phyloP scores from a whole-genome alignment of 2,888 invertebrate genomes.

The Eristalis arbustorum region DNA sequence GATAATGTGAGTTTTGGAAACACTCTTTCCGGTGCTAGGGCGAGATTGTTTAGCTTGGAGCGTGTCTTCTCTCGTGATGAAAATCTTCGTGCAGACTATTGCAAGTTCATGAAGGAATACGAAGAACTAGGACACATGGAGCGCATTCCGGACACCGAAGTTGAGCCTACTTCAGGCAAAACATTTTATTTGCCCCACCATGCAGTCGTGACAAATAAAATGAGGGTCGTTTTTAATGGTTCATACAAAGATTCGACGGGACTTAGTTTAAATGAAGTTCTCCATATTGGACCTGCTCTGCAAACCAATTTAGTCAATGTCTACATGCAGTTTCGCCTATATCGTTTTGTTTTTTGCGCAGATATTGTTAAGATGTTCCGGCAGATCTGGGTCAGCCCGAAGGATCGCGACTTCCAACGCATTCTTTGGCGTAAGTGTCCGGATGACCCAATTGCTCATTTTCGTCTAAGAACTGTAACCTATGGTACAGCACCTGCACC shows the following conservation, averaged over 20 bases:
- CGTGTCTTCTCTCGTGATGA: background rate
- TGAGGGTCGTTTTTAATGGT: background rate
- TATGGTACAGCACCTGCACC: no score
- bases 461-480: no score
- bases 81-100: background rate
- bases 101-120: background rate
- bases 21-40: background rate
- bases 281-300: background rate
- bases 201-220: constrained; percentile 21
- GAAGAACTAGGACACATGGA: constrained; percentile 2
- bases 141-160: background rate
- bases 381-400: background rate
- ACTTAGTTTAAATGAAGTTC: background rate
- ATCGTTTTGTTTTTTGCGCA: constrained; percentile 1
- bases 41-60: background rate
- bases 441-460: no score
- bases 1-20: constrained; percentile 3
- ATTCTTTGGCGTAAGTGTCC: no score
- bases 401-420: background rate
- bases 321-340: constrained; percentile 1
- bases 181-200: constrained; percentile 15
- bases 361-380: constrained; percentile 14
- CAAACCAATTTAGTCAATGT: background rate
- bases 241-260: background rate
- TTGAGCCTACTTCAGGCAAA: background rate